phyloP scores from a whole-genome alignment of 2,797 vertebrate species.

The Squalus acanthias region DNA sequence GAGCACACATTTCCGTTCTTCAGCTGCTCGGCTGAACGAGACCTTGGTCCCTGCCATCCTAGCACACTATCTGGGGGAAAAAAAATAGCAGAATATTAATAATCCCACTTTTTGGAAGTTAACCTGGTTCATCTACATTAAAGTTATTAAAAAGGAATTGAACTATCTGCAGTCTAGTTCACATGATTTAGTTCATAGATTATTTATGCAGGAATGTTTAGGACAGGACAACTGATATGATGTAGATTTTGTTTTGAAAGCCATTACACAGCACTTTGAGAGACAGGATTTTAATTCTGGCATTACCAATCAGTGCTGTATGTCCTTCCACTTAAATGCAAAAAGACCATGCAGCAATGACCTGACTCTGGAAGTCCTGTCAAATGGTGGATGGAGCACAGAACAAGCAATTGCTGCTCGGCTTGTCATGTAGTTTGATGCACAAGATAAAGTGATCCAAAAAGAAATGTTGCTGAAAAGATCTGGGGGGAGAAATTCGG shows the following conservation, averaged over 20 bases:
- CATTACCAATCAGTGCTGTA: background rate
- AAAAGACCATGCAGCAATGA: no score
- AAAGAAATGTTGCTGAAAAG: no score
- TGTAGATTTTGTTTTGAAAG: background rate
- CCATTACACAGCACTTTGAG: background rate
- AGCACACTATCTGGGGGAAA: slow-evolving; percentile 73
- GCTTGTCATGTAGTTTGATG: no score
- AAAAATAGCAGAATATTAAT: no score
- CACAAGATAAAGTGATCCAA: no score
- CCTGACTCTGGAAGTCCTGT: no score
- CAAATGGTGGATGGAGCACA: no score
- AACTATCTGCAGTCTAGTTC: background rate
- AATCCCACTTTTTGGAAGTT: background rate
- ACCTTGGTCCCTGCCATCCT: slow-evolving; percentile 84
- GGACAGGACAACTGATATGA: background rate
- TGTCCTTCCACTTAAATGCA: background rate
- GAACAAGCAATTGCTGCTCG: no score
- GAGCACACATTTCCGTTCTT: slow-evolving; percentile 77
- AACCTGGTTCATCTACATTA: background rate
- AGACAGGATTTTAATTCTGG: background rate
- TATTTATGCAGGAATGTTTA: background rate
- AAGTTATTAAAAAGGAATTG: background rate
- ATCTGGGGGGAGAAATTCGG: no score
- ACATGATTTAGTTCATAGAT: background rate
- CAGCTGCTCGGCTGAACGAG: slow-evolving; percentile 74